phyloP scores from a whole-genome alignment of 2,888 invertebrate species.

The Entomobrya multifasciata region DNA sequence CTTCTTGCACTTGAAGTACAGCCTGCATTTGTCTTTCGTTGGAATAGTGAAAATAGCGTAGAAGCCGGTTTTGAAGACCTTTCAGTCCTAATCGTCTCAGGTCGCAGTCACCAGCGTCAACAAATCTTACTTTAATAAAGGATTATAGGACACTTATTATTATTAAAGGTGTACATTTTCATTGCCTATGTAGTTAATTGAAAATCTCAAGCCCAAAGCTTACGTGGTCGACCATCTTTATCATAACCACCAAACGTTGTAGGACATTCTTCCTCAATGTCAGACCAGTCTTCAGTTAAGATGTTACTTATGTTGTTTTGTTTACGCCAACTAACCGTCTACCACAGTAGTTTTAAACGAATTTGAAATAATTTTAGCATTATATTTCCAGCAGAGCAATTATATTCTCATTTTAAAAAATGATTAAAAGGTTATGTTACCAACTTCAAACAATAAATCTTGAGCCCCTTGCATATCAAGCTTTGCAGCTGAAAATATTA shows the following conservation, averaged over 20 bases:
- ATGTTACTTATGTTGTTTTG: slow-evolving; percentile 3
- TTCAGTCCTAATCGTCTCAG: background rate
- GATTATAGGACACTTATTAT: background rate
- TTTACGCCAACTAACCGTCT: slow-evolving; percentile 22
- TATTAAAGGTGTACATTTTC: background rate
- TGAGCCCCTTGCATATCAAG: background rate
- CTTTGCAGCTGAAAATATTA: background rate
- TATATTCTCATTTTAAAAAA: too few relatives aligned
- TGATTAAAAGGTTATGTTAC: too few relatives aligned
- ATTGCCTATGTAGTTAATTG: background rate
- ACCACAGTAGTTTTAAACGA: too few relatives aligned
- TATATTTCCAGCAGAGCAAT: too few relatives aligned
- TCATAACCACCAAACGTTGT: background rate
- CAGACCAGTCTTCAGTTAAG: background rate
- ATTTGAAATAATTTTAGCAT: too few relatives aligned
- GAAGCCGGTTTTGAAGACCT: background rate
- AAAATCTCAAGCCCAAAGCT: background rate
- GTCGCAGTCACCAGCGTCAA: slow-evolving; percentile 25
- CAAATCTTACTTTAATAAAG: background rate
- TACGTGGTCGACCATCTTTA: slow-evolving; percentile 18
- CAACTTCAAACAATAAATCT: background rate
- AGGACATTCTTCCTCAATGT: background rate
- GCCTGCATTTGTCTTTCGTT: background rate
- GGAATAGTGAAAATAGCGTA: background rate
- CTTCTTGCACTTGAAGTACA: background rate